Percentiles rank a stretch among this genome's conserved stretches.
Conservation (phyloP, 1,140 invertebrate genomes). For the Drosophila kurseongensis region DNA sequence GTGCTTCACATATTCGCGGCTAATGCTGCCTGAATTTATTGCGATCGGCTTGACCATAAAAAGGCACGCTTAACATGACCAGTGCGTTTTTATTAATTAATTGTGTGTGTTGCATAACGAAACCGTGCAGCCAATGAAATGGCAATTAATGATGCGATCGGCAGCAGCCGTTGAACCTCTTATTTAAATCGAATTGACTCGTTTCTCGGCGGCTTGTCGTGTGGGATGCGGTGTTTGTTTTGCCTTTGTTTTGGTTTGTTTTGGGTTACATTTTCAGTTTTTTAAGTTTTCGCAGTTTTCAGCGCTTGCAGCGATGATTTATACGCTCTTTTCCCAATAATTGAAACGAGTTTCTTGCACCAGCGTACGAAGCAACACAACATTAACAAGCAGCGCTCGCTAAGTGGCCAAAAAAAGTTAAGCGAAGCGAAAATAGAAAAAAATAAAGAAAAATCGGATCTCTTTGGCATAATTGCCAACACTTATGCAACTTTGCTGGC, state of each 20-base stretch:
- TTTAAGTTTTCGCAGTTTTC: neutral
- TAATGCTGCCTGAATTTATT: slow-evolving; percentile 30
- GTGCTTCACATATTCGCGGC: slow-evolving; percentile 33
- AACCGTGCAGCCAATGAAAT: neutral
- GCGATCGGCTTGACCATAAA: slow-evolving; percentile 12
- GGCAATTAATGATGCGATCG: slow-evolving; percentile 38
- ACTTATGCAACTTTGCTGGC: slow-evolving; percentile 22
- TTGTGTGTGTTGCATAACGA: slow-evolving; percentile 21
- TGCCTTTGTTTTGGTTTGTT: slow-evolving; percentile 1
- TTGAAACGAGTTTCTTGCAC: slow-evolving; percentile 53
- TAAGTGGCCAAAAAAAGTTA: slow-evolving; percentile 44
- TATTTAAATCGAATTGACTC: slow-evolving; percentile 39
- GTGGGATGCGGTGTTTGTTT: slow-evolving; percentile 14
- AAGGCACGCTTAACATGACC: slow-evolving; percentile 3
- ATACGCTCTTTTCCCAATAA: slow-evolving; percentile 56
- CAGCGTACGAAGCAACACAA: slow-evolving; percentile 21
- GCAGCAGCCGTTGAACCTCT: slow-evolving; percentile 29
- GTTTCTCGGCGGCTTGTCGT: slow-evolving; percentile 6
- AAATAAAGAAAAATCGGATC: slow-evolving; percentile 9
- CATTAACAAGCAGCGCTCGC: slow-evolving; percentile 26
- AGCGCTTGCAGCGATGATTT: slow-evolving; percentile 17
- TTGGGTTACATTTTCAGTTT: slow-evolving; percentile 3
- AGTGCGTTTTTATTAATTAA: slow-evolving; percentile 45
- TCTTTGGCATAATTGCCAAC: slow-evolving; percentile 46
- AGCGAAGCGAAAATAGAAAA: neutral